A percentile compares a stretch with the other conserved stretches of the same genome.
Conservation (phyloP, 2,113 vertebrate species). For the Fregetta grallaria region DNA sequence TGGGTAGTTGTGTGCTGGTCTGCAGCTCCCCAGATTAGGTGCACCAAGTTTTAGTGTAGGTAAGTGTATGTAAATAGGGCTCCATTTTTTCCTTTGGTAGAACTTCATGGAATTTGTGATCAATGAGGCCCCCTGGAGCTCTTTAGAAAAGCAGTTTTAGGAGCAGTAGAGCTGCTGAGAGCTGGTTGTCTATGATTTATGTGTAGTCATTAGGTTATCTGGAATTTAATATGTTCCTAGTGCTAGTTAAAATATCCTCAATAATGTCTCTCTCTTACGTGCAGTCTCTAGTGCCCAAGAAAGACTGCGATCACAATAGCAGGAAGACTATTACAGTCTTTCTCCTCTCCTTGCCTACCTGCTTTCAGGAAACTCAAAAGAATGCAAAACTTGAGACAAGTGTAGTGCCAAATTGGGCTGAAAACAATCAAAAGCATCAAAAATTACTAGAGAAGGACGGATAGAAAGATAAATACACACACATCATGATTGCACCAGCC, state of each 20-base stretch:
- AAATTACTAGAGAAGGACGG: neutral
- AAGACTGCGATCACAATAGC: neutral
- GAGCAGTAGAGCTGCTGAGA: neutral
- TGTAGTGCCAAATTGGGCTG: neutral
- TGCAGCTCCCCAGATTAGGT: neutral
- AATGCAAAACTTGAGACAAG: neutral
- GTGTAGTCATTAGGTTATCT: slow-evolving; percentile 8
- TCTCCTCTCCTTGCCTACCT: neutral
- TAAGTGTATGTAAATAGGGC: neutral
- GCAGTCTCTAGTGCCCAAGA: slow-evolving; percentile 6
- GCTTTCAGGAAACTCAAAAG: neutral
- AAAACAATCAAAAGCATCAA: neutral
- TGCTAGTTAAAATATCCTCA: slow-evolving; percentile 18
- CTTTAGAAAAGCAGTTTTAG: slow-evolving; percentile 24
- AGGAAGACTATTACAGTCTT: neutral
- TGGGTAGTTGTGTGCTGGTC: neutral
- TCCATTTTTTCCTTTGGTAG: neutral
- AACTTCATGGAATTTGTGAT: slow-evolving; percentile 8
- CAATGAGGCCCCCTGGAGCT: slow-evolving; percentile 11
- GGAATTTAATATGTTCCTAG: slow-evolving; percentile 48
- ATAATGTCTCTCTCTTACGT: neutral
- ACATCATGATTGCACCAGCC: neutral
- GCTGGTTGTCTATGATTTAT: slow-evolving; percentile 49
- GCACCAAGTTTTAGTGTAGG: neutral
- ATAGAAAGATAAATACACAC: neutral